Evolutionary conservation across 2,113 vertebrate species (phyloP), one percentile per base, ranked within the genome.

Genomic region (Martes martes): DNA sequence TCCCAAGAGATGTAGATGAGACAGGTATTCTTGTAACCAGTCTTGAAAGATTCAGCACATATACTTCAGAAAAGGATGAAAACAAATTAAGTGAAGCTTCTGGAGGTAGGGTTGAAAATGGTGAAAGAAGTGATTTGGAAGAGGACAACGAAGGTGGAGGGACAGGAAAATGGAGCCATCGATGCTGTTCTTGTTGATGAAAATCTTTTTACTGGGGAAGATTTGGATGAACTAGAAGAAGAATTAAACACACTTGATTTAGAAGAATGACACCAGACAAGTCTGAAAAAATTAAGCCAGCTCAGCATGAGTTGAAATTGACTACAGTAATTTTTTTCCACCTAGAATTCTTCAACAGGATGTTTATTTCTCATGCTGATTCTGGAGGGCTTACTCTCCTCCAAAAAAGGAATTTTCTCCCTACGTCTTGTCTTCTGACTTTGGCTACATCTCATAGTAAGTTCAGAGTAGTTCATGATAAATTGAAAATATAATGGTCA

Each of bases 161-260:
- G 98, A 91, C 96, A 98, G 94, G 99, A 98, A 98, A 99, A 99
- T 0, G 99, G 98, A 47, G 98, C 99, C 2, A 98, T 99, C 0
- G 99, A 99, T 97, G 99, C 99, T 4, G 99, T 99, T 95, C 99
- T 99, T 11, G 99, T 99, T 89, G 99, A 99, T 81, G 99, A 99
- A 98, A 99, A 99, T 97, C 99, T 99, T 86, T 99, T 99, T 96
- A 99, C 99, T 24, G 99, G 99, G 39, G 99, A 99, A 98, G 99
- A 99, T 98, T 98, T 99, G 98, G 99, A 99, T 92, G 99, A 99
- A 97, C 99, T 99, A 94, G 99, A 99, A 97, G 99, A 99, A 98
- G 99, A 99, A 97, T 98, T 99, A 67, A 99, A 99, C 99, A 99
- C 99, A 97, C 99, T 99, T 97, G 99, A 99, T 94, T 98, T 99